Base-by-base conservation (phyloP, 2,797 vertebrate species). In the Cygnus olor region DNA sequence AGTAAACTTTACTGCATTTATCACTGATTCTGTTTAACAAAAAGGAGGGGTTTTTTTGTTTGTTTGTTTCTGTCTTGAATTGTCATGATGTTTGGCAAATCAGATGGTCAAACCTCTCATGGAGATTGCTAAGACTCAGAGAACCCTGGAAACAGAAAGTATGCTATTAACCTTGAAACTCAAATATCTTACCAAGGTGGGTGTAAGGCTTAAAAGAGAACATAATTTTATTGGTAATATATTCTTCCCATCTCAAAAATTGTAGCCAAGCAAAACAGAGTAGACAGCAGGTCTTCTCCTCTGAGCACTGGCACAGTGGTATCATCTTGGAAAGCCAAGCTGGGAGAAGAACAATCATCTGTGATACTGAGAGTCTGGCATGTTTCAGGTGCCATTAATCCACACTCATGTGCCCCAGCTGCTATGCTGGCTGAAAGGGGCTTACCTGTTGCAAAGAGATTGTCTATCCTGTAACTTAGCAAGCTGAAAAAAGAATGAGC, bases 271-370 rank as follows among this genome's bases (percentile, higher is more conserved):
- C 81, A 89, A 95, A 95, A 92, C 82, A 92, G 86, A 96, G 88
- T 79, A 95, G 92, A 95, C 95, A 97, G 93, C 86, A 95, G 93
- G 84, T 94, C 96, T 87, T 92, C 88, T 96, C 95, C 85, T 94
- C 79, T 90, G 93, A 92, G 84, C 86, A 89, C 79, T 92, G 94
- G 94, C 95, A 94, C 51, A 0, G 49, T 40, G 56, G 42, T 44
- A 72, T 76, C 61, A 56, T 74, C 90, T 90, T 89, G 70, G 93
- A 95, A 92, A 95, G 92, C 88, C 93, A 95, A 95, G 81, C 91
- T 96, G 88, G 81, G 91, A 94, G 79, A 96, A 91, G 94, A 95
- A 93, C 94, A 96, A 47, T 96, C 88, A 79, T 80, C 81, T 94
- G 95, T 76, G 91, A 83, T 93, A 90, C 1, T 60, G 84, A 82